phyloP scores from a whole-genome alignment of 2,113 vertebrate species.

The Cyrtonyx montezumae region DNA sequence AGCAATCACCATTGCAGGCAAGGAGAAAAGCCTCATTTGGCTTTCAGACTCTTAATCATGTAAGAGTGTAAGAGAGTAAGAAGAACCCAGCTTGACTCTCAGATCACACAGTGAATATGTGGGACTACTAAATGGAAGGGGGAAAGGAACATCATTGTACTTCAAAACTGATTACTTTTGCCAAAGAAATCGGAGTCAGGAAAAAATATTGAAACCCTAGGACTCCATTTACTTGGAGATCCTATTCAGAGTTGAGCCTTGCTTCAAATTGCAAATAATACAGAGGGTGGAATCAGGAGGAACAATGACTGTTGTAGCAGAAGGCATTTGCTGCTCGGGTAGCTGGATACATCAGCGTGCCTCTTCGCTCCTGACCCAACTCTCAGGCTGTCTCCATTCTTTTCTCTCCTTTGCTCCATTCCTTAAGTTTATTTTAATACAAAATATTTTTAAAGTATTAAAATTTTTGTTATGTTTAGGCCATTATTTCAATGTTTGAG shows the following conservation, averaged over 20 bases:
- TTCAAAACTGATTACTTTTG: slow-evolving; percentile 58
- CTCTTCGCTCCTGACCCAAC: neutral
- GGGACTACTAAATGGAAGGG: neutral
- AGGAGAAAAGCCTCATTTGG: slow-evolving; percentile 11
- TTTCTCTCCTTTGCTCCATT: slow-evolving; percentile 57
- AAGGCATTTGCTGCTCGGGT: neutral
- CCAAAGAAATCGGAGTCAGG: slow-evolving; percentile 44
- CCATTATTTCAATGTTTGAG: slow-evolving; percentile 79
- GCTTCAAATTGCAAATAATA: slow-evolving; percentile 56
- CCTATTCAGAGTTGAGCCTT: slow-evolving; percentile 54
- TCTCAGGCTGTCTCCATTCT: neutral
- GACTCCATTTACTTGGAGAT: slow-evolving; percentile 43
- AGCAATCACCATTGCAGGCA: slow-evolving; percentile 6
- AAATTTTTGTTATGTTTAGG: slow-evolving; percentile 64
- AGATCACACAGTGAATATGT: slow-evolving; percentile 30
- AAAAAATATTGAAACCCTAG: slow-evolving; percentile 41
- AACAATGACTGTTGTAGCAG: slow-evolving; percentile 5
- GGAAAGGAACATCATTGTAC: slow-evolving; percentile 36
- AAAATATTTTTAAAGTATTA: slow-evolving; percentile 71
- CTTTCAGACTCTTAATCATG: slow-evolving; percentile 17
- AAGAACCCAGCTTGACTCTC: slow-evolving; percentile 52
- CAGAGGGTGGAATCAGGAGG: slow-evolving; percentile 32
- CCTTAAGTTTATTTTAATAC: slow-evolving; percentile 71
- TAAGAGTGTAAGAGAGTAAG: slow-evolving; percentile 43
- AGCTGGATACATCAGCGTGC: neutral